Evolutionary conservation across 2,888 invertebrate species (phyloP).

Genomic region (Syrista parreyssii): DNA sequence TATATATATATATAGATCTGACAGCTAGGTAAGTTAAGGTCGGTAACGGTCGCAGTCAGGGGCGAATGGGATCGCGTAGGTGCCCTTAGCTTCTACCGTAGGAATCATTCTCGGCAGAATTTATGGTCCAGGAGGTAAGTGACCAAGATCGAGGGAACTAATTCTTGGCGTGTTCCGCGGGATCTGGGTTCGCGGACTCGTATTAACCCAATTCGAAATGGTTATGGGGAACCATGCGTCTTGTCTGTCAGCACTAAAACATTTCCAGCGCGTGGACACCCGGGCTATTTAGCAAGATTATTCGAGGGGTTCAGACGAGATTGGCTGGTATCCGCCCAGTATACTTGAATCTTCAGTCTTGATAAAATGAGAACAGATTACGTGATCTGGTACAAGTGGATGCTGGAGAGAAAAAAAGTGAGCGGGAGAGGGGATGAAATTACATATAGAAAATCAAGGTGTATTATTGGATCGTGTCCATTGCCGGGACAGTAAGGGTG

Average conservation of each 20-base stretch:
- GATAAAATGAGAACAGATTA: neutral
- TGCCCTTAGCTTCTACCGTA: neutral
- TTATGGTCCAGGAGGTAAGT: neutral
- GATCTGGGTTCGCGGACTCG: neutral
- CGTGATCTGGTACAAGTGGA: neutral
- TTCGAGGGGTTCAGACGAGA: neutral
- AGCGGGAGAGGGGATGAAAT: no score
- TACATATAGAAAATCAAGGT: no score
- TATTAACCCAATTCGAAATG: slow-evolving; percentile 19
- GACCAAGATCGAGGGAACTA: slow-evolving; percentile 7
- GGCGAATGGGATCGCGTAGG: neutral
- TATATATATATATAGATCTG: neutral
- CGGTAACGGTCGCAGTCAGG: neutral
- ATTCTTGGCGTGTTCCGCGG: slow-evolving; percentile 4
- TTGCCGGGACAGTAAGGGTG: neutral
- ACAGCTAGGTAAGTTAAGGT: neutral
- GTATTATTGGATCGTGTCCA: neutral
- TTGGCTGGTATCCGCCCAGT: neutral
- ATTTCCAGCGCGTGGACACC: slow-evolving; percentile 4
- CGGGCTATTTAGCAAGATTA: neutral
- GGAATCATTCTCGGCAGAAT: neutral
- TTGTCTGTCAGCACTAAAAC: slow-evolving; percentile 7
- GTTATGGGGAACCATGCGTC: slow-evolving; percentile 11
- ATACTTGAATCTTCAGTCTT: neutral
- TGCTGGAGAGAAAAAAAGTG: neutral